Base-by-base conservation (phyloP, 2,888 invertebrate species). In the Teleogryllus oceanicus region DNA sequence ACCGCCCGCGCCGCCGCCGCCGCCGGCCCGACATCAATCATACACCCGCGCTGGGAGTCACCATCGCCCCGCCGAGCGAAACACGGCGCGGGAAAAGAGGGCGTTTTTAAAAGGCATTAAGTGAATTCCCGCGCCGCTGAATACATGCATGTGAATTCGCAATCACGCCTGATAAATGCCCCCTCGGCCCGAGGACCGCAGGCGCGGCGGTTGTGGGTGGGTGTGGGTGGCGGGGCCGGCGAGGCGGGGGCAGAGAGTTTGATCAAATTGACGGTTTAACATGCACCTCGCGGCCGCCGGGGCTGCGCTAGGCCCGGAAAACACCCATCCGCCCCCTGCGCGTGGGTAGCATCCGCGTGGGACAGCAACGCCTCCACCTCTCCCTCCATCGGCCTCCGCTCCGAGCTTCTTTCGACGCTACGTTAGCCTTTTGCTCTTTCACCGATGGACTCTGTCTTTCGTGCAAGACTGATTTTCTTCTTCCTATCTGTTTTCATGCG, bases 131-230 rank as follows among this genome's bases (percentile, higher is more conserved):
- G 62, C 62, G 37, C 37, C 37, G 37, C 62, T 62, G 62, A 62
- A 62, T 62, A 62, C 62, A 62, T 62, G 62, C 62, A 62, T 62
- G 62, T n/a, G 62, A 62, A 62, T 62, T 62, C 62, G 62, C 62
- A 62, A 62, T 62, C 62, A 62, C 62, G 16, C n/a, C 62, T 62
- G 62, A 62, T 62, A 62, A 62, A 62, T 62, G 1, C 1, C 16
- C 8, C 16, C 16, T 62, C 62, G 62, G 16, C n/a, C n/a, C 8
- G 37, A 37, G 62, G 62, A 18, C n/a, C n/a, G 16, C 16, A n/a
- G 62, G 62, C n/a, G 62, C 13, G 62, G 16, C 16, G 62, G 62
- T 1, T 4, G 8, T 1, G 62, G 62, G 11, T 16, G 16, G 0
- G 5, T 0, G n/a, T 62, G 62, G 62, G n/a, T 13, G 62, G 62